Base-by-base conservation (phyloP, 1,140 invertebrate genomes). In the Rhopalosiphum maidis region DNA sequence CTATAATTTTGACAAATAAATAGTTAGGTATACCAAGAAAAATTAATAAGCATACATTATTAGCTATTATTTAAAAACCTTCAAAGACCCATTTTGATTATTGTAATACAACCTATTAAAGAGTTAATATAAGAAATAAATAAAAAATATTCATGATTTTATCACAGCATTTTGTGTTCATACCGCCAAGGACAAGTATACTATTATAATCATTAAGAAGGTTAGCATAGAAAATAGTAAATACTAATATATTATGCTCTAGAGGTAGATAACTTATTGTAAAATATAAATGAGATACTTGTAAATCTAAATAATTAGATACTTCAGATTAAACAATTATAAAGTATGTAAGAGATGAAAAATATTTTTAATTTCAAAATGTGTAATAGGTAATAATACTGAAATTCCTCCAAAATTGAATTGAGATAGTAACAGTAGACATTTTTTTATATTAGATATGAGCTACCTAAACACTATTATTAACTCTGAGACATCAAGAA, bases 91-190 rank as follows among this genome's bases (percentile, higher is more conserved):
- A 55, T 68, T 90, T 51, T 30, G 11, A 90, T 18, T 11, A 0
- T 30, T 22, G 8, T 43, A 90, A 43, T 43, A 90, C 60, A 90
- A 90, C 89, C 55, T 90, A 37, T 90, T 68, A 43, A 55, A 15
- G 23, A 86, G 18, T 90, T 25, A 37, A 60, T 41, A 18, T 37
- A 54, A 60, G 25, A 68, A 60, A 68, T 89, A 89, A 88, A 54
- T 8, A 55, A 48, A 87, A 68, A n/a, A 15, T n/a, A 68, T 68
- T 68, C 60, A 68, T n/a, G n/a, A 35, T 8, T 21, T 35, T 7
- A 86, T 30, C 41, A 43, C 25, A 43, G 9, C 25, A 25, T 30
- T 46, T 43, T 23, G 37, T 55, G 22, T 89, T 11, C 0, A 86
- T 89, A 54, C 18, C 23, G 55, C 55, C 35, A 55, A 55, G n/a